These are phyloP conservation scores for Aramus guarauna DNA, from an alignment of 2,113 vertebrate species.

Conservation along the genomic window DNA sequence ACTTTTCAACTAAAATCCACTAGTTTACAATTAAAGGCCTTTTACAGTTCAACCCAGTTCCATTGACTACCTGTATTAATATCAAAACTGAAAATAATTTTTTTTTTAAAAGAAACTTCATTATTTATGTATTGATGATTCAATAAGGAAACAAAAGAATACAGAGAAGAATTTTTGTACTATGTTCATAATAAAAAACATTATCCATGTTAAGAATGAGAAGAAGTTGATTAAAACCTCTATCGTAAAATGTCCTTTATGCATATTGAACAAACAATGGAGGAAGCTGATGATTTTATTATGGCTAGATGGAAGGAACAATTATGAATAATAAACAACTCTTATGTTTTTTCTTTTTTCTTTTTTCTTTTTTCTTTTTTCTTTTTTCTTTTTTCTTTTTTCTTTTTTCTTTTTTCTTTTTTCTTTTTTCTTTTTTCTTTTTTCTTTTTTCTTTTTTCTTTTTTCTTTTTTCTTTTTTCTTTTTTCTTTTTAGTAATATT, in stretches of 20 bases:
- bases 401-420: not conserved
- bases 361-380: not conserved
- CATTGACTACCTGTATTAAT: not conserved
- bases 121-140: not conserved
- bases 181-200: not conserved
- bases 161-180: not conserved
- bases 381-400: not conserved
- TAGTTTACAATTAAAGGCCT: not conserved
- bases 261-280: not conserved
- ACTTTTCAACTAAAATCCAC: not conserved
- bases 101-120: not conserved
- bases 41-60: not conserved
- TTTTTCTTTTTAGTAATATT: not conserved
- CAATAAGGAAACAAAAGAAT: not conserved
- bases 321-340: not conserved
- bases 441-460: not conserved
- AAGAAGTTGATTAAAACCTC: not conserved
- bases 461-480: not conserved
- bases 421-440: not conserved
- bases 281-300: not conserved
- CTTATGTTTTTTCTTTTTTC: not conserved
- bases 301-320: not conserved
- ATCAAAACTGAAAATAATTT: not conserved
- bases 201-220: not conserved
- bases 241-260: not conserved